phyloP scores from a whole-genome alignment of 2,888 invertebrate genomes.

The Drosophila paramelanica region DNA sequence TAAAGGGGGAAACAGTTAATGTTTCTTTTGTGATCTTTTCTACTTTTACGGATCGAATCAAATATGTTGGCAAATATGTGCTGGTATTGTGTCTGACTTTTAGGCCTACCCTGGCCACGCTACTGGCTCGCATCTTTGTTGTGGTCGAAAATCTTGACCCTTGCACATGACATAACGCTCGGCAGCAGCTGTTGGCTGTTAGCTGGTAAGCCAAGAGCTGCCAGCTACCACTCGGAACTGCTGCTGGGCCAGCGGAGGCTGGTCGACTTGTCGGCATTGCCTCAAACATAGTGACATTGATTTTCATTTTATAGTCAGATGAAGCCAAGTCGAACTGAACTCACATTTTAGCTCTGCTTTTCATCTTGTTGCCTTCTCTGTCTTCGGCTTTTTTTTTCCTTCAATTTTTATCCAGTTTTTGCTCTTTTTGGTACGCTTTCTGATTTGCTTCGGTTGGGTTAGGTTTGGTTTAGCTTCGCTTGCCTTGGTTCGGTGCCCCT shows the following conservation, averaged over 20 bases:
- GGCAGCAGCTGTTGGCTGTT: not conserved
- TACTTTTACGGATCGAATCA: too few species aligned
- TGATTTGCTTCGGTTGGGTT: constrained; percentile 27
- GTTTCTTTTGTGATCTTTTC: too few species aligned
- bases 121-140: constrained; percentile 23
- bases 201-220: not conserved
- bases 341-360: constrained; percentile 41
- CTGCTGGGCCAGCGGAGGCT: not conserved
- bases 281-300: constrained; percentile 63
- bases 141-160: constrained; percentile 54
- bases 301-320: constrained; percentile 56
- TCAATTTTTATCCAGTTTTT: not conserved
- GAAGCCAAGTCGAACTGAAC: constrained; percentile 24
- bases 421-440: constrained; percentile 6
- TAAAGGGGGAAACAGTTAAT: not conserved
- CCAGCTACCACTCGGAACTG: not conserved
- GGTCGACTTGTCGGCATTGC: constrained; percentile 51
- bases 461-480: constrained; percentile 14
- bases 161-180: constrained; percentile 23
- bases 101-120: constrained; percentile 28
- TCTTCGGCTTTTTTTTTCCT: not conserved
- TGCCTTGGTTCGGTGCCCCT: constrained; percentile 14
- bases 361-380: constrained; percentile 13
- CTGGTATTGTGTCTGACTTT: constrained; percentile 38
- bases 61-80: too few species aligned